Conservation (phyloP, 1,140 invertebrate genomes). For the Hyles euphorbiae region DNA sequence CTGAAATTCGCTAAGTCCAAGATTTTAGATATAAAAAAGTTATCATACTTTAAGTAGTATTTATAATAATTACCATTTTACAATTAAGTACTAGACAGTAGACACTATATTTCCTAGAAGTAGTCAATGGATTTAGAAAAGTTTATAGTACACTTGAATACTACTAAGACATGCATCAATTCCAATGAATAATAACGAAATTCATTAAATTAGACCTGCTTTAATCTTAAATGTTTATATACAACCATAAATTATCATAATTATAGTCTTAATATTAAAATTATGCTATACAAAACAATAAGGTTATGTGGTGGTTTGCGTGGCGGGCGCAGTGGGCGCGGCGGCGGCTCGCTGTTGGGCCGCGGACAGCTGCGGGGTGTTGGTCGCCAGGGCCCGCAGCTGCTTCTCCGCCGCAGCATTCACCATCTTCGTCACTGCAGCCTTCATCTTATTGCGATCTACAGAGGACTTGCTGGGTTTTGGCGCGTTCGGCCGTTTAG, state of each 20-base stretch:
- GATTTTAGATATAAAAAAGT: too few relatives aligned
- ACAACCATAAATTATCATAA: not conserved
- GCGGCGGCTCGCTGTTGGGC: constrained; percentile 53
- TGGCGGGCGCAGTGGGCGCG: constrained; percentile 56
- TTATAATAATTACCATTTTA: too few relatives aligned
- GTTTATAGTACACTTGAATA: too few relatives aligned
- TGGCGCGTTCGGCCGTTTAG: constrained; percentile 58
- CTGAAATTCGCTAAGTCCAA: too few relatives aligned
- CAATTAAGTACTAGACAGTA: too few relatives aligned
- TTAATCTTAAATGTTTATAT: not conserved
- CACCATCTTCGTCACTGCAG: constrained; percentile 64
- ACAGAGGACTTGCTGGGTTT: constrained; percentile 49
- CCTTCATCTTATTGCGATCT: constrained; percentile 60
- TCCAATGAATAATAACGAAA: too few relatives aligned
- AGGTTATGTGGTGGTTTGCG: constrained; percentile 9
- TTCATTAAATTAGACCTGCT: too few relatives aligned
- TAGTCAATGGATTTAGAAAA: too few relatives aligned
- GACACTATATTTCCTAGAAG: too few relatives aligned
- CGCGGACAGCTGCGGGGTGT: constrained; percentile 50
- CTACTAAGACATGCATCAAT: too few relatives aligned
- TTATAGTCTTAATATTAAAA: not conserved
- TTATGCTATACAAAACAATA: not conserved
- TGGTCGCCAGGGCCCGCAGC: constrained; percentile 49
- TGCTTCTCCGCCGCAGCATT: constrained; percentile 63
- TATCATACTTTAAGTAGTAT: too few relatives aligned